Percentiles rank a stretch among this genome's conserved stretches.
These are phyloP conservation scores for Sinosuthora webbiana DNA, from an alignment of 2,113 vertebrate genomes.

Conservation along the genomic window DNA sequence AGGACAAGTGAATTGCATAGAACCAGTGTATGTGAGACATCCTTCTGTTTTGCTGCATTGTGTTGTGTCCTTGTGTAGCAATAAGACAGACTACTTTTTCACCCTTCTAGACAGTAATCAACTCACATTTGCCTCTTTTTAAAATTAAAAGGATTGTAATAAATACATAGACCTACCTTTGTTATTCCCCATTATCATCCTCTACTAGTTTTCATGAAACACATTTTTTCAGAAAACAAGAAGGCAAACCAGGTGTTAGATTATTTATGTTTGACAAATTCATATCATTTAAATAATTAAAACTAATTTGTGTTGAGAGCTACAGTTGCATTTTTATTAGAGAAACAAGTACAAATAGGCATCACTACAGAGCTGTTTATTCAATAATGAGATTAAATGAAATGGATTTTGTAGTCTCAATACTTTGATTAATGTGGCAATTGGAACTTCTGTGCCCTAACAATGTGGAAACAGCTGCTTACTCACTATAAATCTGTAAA, in stretches of 20 bases:
- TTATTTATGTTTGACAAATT: constrained; percentile 74
- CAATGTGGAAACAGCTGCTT: constrained; percentile 69
- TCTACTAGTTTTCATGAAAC: constrained; percentile 71
- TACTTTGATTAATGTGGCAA: constrained; percentile 71
- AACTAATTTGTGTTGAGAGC: constrained; percentile 81
- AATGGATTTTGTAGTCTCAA: constrained; percentile 71
- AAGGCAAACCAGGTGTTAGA: constrained; percentile 76
- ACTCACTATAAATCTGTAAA: constrained; percentile 57
- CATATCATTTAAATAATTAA: constrained; percentile 83
- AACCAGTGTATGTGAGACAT: background rate
- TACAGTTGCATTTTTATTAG: constrained; percentile 81
- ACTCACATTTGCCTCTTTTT: background rate
- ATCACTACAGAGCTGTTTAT: constrained; percentile 77
- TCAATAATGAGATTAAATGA: constrained; percentile 78
- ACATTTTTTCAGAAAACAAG: constrained; percentile 68
- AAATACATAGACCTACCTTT: constrained; percentile 71
- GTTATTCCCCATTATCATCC: constrained; percentile 65
- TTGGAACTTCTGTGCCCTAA: constrained; percentile 67
- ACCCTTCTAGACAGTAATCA: background rate
- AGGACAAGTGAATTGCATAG: background rate
- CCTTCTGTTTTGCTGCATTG: background rate
- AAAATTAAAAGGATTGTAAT: background rate
- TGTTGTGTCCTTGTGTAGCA: background rate
- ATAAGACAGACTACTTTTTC: background rate
- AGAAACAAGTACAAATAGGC: constrained; percentile 81